Base-by-base conservation (phyloP, 2,888 invertebrate genomes). In the Slavum lentiscoides region DNA sequence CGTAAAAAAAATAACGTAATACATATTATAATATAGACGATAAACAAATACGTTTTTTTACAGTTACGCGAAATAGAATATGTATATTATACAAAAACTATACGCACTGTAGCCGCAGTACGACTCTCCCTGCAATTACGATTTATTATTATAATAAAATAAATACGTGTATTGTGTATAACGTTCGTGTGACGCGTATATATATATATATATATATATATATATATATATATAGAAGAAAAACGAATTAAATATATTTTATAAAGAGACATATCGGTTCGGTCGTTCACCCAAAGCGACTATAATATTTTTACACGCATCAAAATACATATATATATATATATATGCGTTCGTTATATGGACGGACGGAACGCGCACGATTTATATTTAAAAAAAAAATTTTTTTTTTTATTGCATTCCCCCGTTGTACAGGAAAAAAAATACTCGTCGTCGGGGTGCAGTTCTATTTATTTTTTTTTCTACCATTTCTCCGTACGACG, bases 271-370 rank as follows among this genome's bases (percentile, higher is more conserved):
- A 55, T 62, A 37, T 61, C 15, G 49, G 30, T 64, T 64, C 55
- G 77, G 77, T 80, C 77, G 64, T 80, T 80, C 77, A 80, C 77
- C 77, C 55, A 80, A 80, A 55, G 64, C 70, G 39, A 19, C 11
- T 58, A 55, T 53, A 55, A 17, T 49, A 49, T 23, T 13, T 9
- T 43, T 43, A 43, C 6, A 43, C n/a, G 17, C 58, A 72, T 61
- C 23, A 64, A n/a, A 53, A 15, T 23, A 73, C 39, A 19, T 58
- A 66, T 55, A 74, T 53, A 66, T 17, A 39, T n/a, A 59, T 43
- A 61, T 61, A 61, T 72, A 19, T 37, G 30, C 68, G 59, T 76
- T 76, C 76, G 30, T 30, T 69, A 30, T 2, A 19, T 43, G 43
- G 59, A 69, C 30, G 30, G n/a, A n/a, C n/a, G n/a, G n/a, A n/a